Conservation (phyloP, 2,888 invertebrate genomes). For the Drosophila nr. medialis region DNA sequence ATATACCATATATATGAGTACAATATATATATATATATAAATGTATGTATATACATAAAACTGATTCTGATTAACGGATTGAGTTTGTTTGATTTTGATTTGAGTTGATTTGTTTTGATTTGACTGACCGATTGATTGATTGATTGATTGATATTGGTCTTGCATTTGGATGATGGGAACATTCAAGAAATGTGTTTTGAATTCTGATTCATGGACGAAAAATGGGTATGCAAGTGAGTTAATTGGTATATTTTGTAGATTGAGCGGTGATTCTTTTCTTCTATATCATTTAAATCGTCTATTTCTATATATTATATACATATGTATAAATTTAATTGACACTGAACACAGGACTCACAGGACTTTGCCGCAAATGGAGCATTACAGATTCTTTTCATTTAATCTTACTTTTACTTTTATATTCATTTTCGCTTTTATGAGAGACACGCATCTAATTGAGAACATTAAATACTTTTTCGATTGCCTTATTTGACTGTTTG, state of each 20-base stretch:
- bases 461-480: slow-evolving; percentile 5
- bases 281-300: slow-evolving; percentile 3
- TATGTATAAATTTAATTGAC: slow-evolving; percentile 16
- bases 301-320: slow-evolving; percentile 14
- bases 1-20: slow-evolving; percentile 1
- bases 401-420: slow-evolving; percentile 11
- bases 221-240: slow-evolving; percentile 47
- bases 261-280: slow-evolving; percentile 50
- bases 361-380: slow-evolving; percentile 43
- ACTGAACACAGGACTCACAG: slow-evolving; percentile 54
- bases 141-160: slow-evolving; percentile 38
- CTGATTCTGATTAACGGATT: slow-evolving; percentile 47
- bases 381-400: slow-evolving; percentile 8
- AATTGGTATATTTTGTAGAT: slow-evolving; percentile 27
- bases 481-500: slow-evolving; percentile 12
- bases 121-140: slow-evolving; percentile 37
- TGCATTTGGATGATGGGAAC: slow-evolving; percentile 43
- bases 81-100: slow-evolving; percentile 41
- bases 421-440: slow-evolving; percentile 6
- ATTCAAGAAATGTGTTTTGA: slow-evolving; percentile 41
- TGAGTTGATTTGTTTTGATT: slow-evolving; percentile 30
- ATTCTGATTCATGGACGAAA: slow-evolving; percentile 48
- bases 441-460: slow-evolving; percentile 5
- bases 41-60: slow-evolving; percentile 15
- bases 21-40: slow-evolving; percentile 4